phyloP scores from a whole-genome alignment of 2,797 vertebrate genomes.

The Dendrocincla tyrannina region DNA sequence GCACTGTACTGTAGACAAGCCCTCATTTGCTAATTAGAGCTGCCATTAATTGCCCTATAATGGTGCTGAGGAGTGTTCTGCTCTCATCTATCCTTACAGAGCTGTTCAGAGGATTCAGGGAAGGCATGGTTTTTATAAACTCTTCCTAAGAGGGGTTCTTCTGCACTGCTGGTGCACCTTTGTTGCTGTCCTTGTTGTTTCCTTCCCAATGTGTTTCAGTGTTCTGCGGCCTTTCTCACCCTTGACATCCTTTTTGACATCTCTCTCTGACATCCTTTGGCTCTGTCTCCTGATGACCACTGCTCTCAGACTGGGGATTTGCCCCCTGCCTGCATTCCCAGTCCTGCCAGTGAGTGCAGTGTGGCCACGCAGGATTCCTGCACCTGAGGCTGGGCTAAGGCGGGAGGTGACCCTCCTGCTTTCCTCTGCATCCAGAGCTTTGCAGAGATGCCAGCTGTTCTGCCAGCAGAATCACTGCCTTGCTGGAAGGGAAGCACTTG shows the following conservation, averaged over 20 bases:
- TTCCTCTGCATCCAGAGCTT: neutral
- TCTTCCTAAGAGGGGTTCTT: neutral
- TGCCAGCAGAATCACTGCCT: neutral
- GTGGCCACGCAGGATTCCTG: neutral
- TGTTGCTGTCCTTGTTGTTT: neutral
- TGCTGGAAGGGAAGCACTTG: neutral
- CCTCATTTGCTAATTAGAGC: neutral
- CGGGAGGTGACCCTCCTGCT: neutral
- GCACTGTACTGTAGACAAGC: neutral
- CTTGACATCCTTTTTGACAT: too few relatives aligned
- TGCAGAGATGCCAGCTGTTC: neutral
- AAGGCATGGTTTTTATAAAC: neutral
- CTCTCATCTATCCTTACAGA: neutral
- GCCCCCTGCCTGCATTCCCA: neutral
- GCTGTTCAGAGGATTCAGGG: neutral
- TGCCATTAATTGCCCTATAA: neutral
- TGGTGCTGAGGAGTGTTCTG: neutral
- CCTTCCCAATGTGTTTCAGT: neutral
- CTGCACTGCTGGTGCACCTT: neutral
- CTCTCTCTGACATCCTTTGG: neutral
- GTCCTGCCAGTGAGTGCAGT: neutral
- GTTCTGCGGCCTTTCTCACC: neutral
- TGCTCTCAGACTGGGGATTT: neutral
- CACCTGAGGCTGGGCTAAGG: neutral
- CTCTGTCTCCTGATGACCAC: neutral